A percentile compares a stretch with the other conserved stretches of the same genome.
Evolutionary conservation across 2,113 vertebrate species (phyloP).

Genomic region (Spea bombifrons): DNA sequence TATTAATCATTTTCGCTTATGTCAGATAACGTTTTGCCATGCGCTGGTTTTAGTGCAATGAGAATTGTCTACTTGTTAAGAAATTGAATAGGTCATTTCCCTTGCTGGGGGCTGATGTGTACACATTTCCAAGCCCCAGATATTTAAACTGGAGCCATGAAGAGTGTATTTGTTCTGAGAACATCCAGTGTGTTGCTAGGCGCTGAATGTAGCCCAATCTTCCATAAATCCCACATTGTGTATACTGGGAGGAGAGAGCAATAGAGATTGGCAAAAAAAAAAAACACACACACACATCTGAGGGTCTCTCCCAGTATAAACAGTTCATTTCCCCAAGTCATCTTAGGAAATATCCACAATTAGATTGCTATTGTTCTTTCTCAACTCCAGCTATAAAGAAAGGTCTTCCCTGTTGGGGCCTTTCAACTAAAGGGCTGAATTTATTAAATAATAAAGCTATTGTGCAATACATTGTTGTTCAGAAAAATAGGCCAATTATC

Average conservation of each 20-base stretch:
- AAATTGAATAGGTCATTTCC: background rate
- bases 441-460: conserved; percentile 99
- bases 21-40: no score
- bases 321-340: conserved; percentile 80
- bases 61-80: no score
- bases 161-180: conserved; percentile 62
- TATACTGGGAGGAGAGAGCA: conserved; percentile 49
- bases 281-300: conserved; percentile 65
- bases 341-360: conserved; percentile 82
- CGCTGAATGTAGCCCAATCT: conserved; percentile 60
- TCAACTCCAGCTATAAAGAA: conserved; percentile 72
- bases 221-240: conserved; percentile 55
- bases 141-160: conserved; percentile 53
- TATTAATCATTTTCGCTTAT: background rate
- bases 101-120: conserved; percentile 48
- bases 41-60: no score
- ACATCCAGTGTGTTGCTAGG: conserved; percentile 75
- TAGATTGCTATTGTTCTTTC: conserved; percentile 80
- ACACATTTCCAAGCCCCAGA: conserved; percentile 49
- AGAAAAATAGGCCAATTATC: conserved; percentile 87
- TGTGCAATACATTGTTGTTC: conserved; percentile 87
- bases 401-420: conserved; percentile 79
- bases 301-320: conserved; percentile 72
- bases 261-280: conserved; percentile 58
- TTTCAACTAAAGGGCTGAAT: conserved; percentile 89